These are phyloP conservation scores for Meles meles DNA, from an alignment of 2,113 vertebrate species.

Conservation along the genomic window DNA sequence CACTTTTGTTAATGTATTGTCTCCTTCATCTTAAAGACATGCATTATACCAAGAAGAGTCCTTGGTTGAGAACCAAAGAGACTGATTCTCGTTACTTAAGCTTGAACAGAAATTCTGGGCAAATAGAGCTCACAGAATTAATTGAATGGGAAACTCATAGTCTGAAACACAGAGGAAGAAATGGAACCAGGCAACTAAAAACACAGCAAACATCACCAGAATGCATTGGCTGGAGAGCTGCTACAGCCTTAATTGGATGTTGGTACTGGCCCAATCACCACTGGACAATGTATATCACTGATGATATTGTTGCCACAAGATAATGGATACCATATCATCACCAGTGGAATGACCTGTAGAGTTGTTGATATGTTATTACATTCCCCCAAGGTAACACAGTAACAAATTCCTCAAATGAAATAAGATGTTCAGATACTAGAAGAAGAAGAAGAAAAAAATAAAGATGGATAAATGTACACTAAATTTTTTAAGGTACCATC, in stretches of 20 bases:
- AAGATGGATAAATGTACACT: neutral
- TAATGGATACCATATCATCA: neutral
- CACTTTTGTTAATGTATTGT: neutral
- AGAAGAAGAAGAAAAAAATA: neutral
- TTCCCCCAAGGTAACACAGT: neutral
- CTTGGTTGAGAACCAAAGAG: neutral
- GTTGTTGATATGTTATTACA: neutral
- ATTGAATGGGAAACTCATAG: neutral
- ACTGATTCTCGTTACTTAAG: neutral
- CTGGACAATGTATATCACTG: neutral
- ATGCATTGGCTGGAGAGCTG: neutral
- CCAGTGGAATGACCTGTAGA: neutral
- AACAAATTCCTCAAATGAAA: neutral
- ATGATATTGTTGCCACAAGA: neutral
- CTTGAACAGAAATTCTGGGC: neutral
- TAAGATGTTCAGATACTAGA: neutral
- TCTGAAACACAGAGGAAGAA: neutral
- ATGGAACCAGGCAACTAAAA: neutral
- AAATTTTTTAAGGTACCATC: neutral
- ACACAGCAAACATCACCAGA: neutral
- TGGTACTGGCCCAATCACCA: neutral
- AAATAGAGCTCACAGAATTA: neutral
- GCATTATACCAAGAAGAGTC: neutral
- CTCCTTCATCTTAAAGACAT: neutral
- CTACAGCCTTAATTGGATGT: neutral